These are phyloP conservation scores for Rachycentron canadum DNA, from an alignment of 2,797 vertebrate species.

Conservation along the genomic window DNA sequence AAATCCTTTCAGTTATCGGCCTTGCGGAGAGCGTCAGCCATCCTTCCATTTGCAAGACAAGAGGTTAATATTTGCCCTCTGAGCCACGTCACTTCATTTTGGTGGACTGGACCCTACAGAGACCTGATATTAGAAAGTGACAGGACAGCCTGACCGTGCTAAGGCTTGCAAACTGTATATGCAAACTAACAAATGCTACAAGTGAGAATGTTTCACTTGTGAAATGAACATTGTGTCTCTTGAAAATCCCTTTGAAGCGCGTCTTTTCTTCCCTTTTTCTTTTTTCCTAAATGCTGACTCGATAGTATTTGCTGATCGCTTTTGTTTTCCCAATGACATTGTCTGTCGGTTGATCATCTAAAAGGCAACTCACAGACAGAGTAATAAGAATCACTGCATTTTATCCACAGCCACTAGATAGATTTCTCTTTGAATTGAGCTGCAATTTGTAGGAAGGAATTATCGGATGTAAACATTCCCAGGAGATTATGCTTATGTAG, in stretches of 20 bases:
- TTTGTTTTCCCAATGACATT: background rate
- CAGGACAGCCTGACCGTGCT: no score
- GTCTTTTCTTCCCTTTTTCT: background rate
- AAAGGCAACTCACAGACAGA: background rate
- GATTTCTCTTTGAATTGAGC: slow-evolving; percentile 15
- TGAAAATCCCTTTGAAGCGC: background rate
- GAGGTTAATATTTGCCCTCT: no score
- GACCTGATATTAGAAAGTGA: no score
- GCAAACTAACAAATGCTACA: background rate
- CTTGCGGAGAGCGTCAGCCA: no score
- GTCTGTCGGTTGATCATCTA: background rate
- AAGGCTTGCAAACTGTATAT: background rate
- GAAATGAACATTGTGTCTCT: background rate
- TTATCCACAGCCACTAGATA: background rate
- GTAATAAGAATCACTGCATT: background rate
- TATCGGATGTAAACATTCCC: slow-evolving; percentile 26
- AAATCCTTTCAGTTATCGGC: no score
- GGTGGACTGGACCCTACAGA: no score
- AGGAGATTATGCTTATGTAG: slow-evolving; percentile 27
- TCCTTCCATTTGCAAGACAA: no score
- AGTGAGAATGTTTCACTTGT: background rate
- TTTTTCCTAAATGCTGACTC: background rate
- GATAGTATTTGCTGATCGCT: background rate
- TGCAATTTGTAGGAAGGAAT: slow-evolving; percentile 2
- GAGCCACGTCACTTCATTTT: no score